phyloP scores from a whole-genome alignment of 2,113 vertebrate genomes.

The Chascanopsetta lugubris region DNA sequence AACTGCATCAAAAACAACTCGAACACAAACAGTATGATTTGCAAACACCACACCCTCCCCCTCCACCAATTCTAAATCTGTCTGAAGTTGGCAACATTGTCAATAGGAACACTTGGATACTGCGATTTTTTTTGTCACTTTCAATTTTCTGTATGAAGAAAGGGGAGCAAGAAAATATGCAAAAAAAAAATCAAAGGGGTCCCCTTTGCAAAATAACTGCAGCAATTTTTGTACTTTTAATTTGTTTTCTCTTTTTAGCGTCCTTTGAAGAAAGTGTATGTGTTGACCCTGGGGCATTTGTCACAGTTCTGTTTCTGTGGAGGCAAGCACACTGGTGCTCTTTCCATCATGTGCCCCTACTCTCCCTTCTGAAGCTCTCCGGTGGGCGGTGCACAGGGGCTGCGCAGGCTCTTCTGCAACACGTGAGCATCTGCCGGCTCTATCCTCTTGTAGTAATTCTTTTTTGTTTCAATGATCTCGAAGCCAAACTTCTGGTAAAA shows the following conservation, averaged over 20 bases:
- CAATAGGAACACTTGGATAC: constrained; percentile 65
- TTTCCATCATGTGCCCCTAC: constrained; percentile 67
- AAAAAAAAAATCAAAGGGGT: constrained; percentile 65
- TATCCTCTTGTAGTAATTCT: constrained; percentile 99
- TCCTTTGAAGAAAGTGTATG: constrained; percentile 83
- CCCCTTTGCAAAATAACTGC: constrained; percentile 78
- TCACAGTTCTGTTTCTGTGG: constrained; percentile 83
- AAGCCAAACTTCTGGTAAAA: constrained; percentile 99
- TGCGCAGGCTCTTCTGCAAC: constrained; percentile 97
- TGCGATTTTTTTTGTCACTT: constrained; percentile 66
- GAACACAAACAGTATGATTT: constrained; percentile 74
- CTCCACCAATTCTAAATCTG: constrained; percentile 66
- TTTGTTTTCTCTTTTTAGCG: constrained; percentile 76
- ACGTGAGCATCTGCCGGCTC: constrained; percentile 98
- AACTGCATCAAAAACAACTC: constrained; percentile 75
- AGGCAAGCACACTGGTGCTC: constrained; percentile 68
- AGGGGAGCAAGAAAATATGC: constrained; percentile 58
- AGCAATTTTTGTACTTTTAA: constrained; percentile 78
- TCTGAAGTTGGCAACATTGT: constrained; percentile 66
- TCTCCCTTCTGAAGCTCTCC: constrained; percentile 92
- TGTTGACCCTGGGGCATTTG: constrained; percentile 77
- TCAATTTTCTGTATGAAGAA: constrained; percentile 67
- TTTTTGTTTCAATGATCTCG: constrained; percentile 99
- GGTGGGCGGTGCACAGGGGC: constrained; percentile 83
- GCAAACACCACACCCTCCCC: constrained; percentile 58